Evolutionary conservation across 2,797 vertebrate species (phyloP).

Genomic region (Hippopotamyrus pictus): DNA sequence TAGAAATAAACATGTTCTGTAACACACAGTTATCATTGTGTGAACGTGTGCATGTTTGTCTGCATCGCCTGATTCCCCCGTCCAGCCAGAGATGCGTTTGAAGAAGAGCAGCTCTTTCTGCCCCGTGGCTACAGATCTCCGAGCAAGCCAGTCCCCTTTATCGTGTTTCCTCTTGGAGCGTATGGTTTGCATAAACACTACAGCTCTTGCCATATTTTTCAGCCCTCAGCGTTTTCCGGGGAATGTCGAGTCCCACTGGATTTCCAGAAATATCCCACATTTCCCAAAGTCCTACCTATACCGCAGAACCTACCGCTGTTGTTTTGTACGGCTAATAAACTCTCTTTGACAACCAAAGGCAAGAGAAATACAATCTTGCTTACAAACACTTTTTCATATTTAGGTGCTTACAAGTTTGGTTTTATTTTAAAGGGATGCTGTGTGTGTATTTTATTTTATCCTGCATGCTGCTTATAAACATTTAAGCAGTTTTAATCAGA

Average conservation of each 20-base stretch:
- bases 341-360: slow-evolving; percentile 51
- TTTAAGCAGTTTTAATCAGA: background rate
- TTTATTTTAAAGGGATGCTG: slow-evolving; percentile 29
- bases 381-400: slow-evolving; percentile 37
- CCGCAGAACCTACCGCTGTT: slow-evolving; percentile 54
- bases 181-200: slow-evolving; percentile 63
- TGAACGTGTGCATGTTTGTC: background rate
- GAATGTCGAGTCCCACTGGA: slow-evolving; percentile 54
- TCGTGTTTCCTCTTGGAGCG: slow-evolving; percentile 48
- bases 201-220: slow-evolving; percentile 58
- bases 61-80: background rate
- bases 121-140: slow-evolving; percentile 41
- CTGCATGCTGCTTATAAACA: slow-evolving; percentile 26
- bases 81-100: background rate
- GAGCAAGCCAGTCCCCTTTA: slow-evolving; percentile 36
- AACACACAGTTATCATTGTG: background rate
- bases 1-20: background rate
- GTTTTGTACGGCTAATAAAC: slow-evolving; percentile 54
- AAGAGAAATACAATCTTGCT: slow-evolving; percentile 36
- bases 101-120: background rate
- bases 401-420: slow-evolving; percentile 34
- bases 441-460: background rate
- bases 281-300: slow-evolving; percentile 46
- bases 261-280: slow-evolving; percentile 65
- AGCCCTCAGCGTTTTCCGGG: slow-evolving; percentile 68